Conservation (phyloP, 1,140 invertebrate species). For the Drosophila ogumai region DNA sequence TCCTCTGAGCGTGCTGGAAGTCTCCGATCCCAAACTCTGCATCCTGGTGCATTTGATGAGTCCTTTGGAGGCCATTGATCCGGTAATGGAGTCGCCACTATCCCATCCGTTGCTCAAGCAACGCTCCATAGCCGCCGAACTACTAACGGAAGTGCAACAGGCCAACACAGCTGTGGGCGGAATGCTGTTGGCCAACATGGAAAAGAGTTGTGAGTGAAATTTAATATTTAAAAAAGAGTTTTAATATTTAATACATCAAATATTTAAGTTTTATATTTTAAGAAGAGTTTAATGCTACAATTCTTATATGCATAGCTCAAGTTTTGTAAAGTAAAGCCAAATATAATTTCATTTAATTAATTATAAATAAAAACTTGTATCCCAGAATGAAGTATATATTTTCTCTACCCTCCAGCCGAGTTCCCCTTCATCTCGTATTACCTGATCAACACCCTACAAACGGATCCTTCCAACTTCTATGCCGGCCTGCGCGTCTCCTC, state of each 20-base stretch:
- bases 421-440: constrained; percentile 96
- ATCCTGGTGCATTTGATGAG: constrained; percentile 95
- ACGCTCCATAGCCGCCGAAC: constrained; percentile 90
- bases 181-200: constrained; percentile 94
- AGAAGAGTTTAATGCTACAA: too few species aligned
- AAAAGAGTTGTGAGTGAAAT: constrained; percentile 89
- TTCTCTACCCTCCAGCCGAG: constrained; percentile 87
- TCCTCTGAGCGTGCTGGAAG: constrained; percentile 91
- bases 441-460: constrained; percentile 93
- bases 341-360: neutral
- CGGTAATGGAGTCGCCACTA: constrained; percentile 92
- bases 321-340: neutral
- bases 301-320: neutral
- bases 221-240: neutral
- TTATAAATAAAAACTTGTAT: too few species aligned
- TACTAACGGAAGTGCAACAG: constrained; percentile 90
- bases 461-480: constrained; percentile 93
- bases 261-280: neutral
- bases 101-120: constrained; percentile 91
- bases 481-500: constrained; percentile 92
- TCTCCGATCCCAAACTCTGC: constrained; percentile 94
- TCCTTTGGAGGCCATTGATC: constrained; percentile 92
- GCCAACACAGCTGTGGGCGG: constrained; percentile 90
- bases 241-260: neutral
- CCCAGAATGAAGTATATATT: too few species aligned